Evolutionary conservation across 2,113 vertebrate genomes (phyloP).

Genomic region (Gorsachius goisagi): DNA sequence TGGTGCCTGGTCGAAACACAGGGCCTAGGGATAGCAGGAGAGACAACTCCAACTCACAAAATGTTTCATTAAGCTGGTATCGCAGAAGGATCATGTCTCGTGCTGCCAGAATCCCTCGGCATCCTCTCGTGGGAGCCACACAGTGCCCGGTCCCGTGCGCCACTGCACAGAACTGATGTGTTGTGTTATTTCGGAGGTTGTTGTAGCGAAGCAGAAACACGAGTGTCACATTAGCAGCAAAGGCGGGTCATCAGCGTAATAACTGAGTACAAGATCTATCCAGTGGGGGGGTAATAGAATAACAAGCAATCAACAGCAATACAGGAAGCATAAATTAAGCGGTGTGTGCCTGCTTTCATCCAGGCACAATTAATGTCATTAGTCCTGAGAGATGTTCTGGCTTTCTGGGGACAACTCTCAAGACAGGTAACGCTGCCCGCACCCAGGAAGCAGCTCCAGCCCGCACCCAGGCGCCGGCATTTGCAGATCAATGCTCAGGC

Average conservation of each 20-base stretch:
- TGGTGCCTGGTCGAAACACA: neutral
- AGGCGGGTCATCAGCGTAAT: slow-evolving; percentile 17
- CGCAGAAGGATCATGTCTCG: neutral
- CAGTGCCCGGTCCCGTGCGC: neutral
- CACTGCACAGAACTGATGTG: neutral
- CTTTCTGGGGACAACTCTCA: neutral
- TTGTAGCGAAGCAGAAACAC: slow-evolving; percentile 7
- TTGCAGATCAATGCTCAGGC: neutral
- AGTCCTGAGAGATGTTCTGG: neutral
- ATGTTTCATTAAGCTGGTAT: neutral
- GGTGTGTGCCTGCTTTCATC: slow-evolving; percentile 12
- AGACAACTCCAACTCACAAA: neutral
- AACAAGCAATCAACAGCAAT: slow-evolving; percentile 30
- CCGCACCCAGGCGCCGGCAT: neutral
- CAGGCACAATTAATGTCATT: slow-evolving; percentile 52
- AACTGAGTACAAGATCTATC: slow-evolving; percentile 47
- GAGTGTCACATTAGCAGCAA: slow-evolving; percentile 5
- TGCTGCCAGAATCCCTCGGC: rapidly evolving
- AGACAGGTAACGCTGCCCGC: neutral
- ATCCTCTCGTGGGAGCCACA: neutral
- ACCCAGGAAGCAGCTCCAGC: neutral
- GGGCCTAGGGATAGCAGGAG: neutral
- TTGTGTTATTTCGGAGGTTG: neutral
- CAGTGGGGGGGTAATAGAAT: slow-evolving; percentile 45
- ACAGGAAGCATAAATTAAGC: slow-evolving; percentile 43